Percentiles rank a stretch among this genome's conserved stretches.
phyloP scores from a whole-genome alignment of 1,140 invertebrate species.

The Nasonia longicornis region DNA sequence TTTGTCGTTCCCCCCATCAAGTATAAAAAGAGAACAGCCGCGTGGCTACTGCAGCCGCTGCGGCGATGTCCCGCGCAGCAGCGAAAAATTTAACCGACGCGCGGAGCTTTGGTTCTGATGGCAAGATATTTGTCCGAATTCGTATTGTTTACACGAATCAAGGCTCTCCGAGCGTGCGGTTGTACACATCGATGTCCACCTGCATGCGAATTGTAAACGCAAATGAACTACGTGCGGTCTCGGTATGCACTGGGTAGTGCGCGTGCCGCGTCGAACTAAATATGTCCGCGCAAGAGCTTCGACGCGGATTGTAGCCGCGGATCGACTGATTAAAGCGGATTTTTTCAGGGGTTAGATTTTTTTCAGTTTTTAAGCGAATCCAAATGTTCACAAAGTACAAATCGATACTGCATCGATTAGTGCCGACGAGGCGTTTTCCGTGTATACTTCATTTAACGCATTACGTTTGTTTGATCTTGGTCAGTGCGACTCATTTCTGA shows the following conservation, averaged over 20 bases:
- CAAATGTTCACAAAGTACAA: too few relatives aligned
- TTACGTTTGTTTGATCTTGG: too few relatives aligned
- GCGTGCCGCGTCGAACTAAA: background rate
- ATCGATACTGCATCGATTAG: too few relatives aligned
- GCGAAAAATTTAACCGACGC: constrained; percentile 27
- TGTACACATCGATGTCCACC: background rate
- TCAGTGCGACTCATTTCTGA: too few relatives aligned
- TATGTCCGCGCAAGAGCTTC: too few relatives aligned
- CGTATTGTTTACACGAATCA: constrained; percentile 52
- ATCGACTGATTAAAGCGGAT: too few relatives aligned
- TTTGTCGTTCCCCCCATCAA: constrained; percentile 25
- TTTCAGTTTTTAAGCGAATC: too few relatives aligned
- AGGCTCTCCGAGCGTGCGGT: constrained; percentile 21
- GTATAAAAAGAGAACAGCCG: constrained; percentile 13
- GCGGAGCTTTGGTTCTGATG: background rate
- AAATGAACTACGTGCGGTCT: constrained; percentile 27
- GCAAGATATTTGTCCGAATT: constrained; percentile 46
- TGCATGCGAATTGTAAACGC: constrained; percentile 40
- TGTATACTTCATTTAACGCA: too few relatives aligned
- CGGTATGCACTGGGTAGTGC: background rate
- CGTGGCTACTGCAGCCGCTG: background rate
- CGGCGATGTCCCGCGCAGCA: too few relatives aligned
- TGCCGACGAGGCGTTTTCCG: too few relatives aligned
- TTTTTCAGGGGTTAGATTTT: too few relatives aligned
- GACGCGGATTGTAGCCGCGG: too few relatives aligned